Conservation (phyloP, 1,140 invertebrate species). For the Hydropsyche tenuis region DNA sequence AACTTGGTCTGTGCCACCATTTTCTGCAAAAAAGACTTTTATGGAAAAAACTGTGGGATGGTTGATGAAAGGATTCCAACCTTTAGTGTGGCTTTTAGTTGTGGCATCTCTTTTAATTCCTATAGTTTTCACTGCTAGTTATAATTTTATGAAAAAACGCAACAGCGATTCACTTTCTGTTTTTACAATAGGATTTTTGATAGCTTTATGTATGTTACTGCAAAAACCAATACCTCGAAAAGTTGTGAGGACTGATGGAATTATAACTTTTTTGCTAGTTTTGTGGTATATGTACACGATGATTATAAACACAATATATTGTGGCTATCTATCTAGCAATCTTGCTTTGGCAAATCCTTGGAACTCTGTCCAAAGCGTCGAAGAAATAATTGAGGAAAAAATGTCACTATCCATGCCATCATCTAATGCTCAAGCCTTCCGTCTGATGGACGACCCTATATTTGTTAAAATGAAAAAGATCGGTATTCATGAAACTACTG, state of each 20-base stretch:
- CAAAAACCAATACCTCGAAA: conserved; percentile 5
- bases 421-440: no score
- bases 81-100: neutral
- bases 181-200: neutral
- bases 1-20: conserved; percentile 12
- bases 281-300: conserved; percentile 10
- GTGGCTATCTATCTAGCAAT: neutral
- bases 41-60: neutral
- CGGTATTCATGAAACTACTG: no score
- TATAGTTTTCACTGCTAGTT: neutral
- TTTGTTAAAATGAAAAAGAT: no score
- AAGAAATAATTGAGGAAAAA: conserved; percentile 3
- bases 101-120: neutral
- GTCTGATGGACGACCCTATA: no score
- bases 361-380: neutral
- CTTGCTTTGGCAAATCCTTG: neutral
- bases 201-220: neutral
- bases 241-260: neutral
- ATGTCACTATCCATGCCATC: neutral
- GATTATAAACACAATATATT: conserved; percentile 14
- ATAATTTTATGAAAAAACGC: neutral
- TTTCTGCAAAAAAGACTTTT: neutral
- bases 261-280: conserved; percentile 5
- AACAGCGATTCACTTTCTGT: neutral
- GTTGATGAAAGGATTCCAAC: neutral